These are phyloP conservation scores for Caenorhabditis inopinata DNA, from an alignment of 1,140 invertebrate genomes.

Conservation along the genomic window DNA sequence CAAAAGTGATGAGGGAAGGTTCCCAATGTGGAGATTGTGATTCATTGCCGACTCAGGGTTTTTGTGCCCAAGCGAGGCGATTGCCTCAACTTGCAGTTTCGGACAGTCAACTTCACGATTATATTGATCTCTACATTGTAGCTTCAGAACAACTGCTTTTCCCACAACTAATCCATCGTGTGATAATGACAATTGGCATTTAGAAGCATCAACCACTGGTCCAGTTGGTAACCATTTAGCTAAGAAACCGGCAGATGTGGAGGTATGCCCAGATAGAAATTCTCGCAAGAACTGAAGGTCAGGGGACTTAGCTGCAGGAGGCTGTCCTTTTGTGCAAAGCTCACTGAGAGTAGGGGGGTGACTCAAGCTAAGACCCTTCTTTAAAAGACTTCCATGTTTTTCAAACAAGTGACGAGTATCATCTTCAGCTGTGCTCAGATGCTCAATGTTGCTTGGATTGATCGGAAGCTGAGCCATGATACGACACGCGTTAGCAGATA, in stretches of 20 bases:
- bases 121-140: slow-evolving; percentile 82
- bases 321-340: slow-evolving; percentile 69
- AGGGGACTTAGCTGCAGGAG: slow-evolving; percentile 69
- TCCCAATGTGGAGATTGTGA: neutral
- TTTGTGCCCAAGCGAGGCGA: neutral
- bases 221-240: slow-evolving; percentile 89
- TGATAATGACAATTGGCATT: slow-evolving; percentile 80
- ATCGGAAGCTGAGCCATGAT: slow-evolving; percentile 50
- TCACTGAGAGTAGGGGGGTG: slow-evolving; percentile 82
- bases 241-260: slow-evolving; percentile 84
- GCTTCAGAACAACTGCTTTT: slow-evolving; percentile 75
- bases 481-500: slow-evolving; percentile 58
- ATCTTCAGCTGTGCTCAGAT: slow-evolving; percentile 48
- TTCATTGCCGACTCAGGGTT: neutral
- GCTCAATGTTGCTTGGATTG: slow-evolving; percentile 21
- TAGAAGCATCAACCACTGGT: slow-evolving; percentile 82
- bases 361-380: slow-evolving; percentile 85
- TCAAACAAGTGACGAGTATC: slow-evolving; percentile 55
- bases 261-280: slow-evolving; percentile 81
- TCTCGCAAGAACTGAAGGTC: slow-evolving; percentile 86
- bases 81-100: slow-evolving; percentile 76
- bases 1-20: neutral
- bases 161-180: slow-evolving; percentile 78
- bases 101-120: slow-evolving; percentile 81
- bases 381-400: slow-evolving; percentile 76